Evolutionary conservation across 2,888 invertebrate genomes (phyloP).

Genomic region (Panorpa germanica): DNA sequence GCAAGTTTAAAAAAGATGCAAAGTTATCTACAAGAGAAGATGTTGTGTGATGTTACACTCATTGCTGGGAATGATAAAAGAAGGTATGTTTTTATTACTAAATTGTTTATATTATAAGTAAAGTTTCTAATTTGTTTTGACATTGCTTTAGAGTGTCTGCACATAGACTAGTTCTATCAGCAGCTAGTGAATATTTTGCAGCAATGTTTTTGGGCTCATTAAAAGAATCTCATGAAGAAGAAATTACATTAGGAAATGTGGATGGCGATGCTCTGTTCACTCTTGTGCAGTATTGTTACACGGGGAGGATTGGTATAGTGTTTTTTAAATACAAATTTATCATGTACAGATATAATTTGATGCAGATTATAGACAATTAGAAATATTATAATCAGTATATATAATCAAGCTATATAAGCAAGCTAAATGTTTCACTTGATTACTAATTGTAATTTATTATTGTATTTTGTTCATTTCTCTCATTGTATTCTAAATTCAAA

Average conservation of each 20-base stretch:
- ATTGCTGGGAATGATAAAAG: constrained; percentile 53
- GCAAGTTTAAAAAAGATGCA: constrained; percentile 66
- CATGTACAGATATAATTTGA: background rate
- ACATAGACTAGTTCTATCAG: constrained; percentile 75
- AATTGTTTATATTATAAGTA: constrained; percentile 7
- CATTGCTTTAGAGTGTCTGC: constrained; percentile 41
- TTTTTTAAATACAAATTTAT: background rate
- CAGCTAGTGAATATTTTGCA: constrained; percentile 86
- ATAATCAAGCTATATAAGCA: no score
- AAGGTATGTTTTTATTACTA: constrained; percentile 25
- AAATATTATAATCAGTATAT: no score
- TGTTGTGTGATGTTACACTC: constrained; percentile 74
- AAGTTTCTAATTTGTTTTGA: constrained; percentile 4
- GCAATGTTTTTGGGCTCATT: constrained; percentile 89
- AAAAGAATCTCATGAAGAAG: constrained; percentile 63
- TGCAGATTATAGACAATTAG: no score
- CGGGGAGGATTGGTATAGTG: constrained; percentile 32
- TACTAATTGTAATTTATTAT: no score
- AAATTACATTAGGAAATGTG: constrained; percentile 69
- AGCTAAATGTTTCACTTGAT: no score
- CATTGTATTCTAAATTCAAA: no score
- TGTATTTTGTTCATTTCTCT: no score
- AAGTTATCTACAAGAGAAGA: constrained; percentile 58
- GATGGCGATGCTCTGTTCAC: constrained; percentile 72
- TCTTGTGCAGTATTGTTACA: constrained; percentile 80